phyloP scores from a whole-genome alignment of 37 sponge, comb jelly and placozoan species.

The Geodia barretti region DNA sequence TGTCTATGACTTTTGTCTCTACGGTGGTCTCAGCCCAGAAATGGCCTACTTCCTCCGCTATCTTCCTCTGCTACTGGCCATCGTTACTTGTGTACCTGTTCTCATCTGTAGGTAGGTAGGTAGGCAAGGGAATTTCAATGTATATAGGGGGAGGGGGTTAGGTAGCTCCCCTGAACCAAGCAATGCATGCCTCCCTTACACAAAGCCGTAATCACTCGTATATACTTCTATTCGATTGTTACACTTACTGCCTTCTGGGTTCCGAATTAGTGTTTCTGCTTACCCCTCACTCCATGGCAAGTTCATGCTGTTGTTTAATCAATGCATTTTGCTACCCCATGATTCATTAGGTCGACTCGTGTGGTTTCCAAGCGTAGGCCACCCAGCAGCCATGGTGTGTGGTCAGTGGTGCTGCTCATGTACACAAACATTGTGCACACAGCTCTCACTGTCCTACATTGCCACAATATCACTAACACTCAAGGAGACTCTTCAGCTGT shows the following conservation, averaged over 20 bases:
- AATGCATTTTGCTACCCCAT: no score
- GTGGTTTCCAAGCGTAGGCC: neutral
- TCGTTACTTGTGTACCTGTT: conserved; percentile 24
- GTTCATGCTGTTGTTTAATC: no score
- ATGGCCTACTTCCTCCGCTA: conserved; percentile 54
- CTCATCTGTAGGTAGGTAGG: conserved; percentile 19
- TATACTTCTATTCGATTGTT: no score
- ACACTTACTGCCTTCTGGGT: no score
- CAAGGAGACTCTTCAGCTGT: neutral
- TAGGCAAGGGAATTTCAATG: no score
- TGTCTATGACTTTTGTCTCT: conserved; percentile 77
- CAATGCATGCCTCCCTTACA: no score
- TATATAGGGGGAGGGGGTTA: no score
- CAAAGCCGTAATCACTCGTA: no score
- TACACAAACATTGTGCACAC: conserved; percentile 57
- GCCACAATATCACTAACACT: conserved; percentile 16
- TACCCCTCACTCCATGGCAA: no score
- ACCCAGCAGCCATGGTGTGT: conserved; percentile 37
- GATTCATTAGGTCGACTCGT: neutral
- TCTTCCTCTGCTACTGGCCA: conserved; percentile 47
- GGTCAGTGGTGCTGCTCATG: conserved; percentile 59
- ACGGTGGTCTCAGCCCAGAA: conserved; percentile 34
- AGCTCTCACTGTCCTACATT: conserved; percentile 54
- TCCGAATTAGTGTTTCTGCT: no score
- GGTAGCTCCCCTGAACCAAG: no score